Evolutionary conservation across 2,113 vertebrate species (phyloP).

Genomic region (Tetrao urogallus): DNA sequence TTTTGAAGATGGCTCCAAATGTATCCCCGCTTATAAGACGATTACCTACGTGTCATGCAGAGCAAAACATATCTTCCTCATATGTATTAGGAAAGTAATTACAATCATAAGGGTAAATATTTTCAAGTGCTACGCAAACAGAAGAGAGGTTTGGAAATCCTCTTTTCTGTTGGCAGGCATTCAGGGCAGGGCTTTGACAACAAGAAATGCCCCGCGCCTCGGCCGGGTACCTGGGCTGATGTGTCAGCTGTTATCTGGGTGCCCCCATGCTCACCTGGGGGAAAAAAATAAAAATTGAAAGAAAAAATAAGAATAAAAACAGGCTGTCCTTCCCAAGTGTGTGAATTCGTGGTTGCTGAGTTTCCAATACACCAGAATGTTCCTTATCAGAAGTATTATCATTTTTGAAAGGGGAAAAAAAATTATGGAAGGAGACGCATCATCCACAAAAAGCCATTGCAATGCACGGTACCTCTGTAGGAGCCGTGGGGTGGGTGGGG

Average conservation of each 20-base stretch:
- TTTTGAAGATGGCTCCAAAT: constrained; percentile 33
- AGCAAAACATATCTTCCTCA: constrained; percentile 3
- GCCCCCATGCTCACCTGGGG: not conserved
- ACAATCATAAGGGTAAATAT: constrained; percentile 43
- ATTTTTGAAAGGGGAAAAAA: not conserved
- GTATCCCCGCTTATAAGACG: constrained; percentile 21
- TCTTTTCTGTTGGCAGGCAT: constrained; percentile 26
- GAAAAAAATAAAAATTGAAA: not conserved
- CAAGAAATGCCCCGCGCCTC: not conserved
- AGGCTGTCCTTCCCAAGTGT: not conserved
- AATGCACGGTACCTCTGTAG: not conserved
- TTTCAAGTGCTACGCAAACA: constrained; percentile 22
- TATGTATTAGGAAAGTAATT: constrained; percentile 22
- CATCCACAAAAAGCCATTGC: not conserved
- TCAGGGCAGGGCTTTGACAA: constrained; percentile 12
- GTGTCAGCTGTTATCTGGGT: not conserved
- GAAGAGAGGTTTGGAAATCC: constrained; percentile 13
- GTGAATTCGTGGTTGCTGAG: not conserved
- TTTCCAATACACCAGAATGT: not conserved
- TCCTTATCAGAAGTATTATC: not conserved
- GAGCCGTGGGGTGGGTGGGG: not conserved
- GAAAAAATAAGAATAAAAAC: too few relatives aligned
- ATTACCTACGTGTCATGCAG: constrained; percentile 5
- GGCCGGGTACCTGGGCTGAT: not conserved
- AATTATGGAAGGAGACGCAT: not conserved